These are phyloP conservation scores for Chydorus sphaericus DNA, from an alignment of 2,888 invertebrate species.

Conservation along the genomic window DNA sequence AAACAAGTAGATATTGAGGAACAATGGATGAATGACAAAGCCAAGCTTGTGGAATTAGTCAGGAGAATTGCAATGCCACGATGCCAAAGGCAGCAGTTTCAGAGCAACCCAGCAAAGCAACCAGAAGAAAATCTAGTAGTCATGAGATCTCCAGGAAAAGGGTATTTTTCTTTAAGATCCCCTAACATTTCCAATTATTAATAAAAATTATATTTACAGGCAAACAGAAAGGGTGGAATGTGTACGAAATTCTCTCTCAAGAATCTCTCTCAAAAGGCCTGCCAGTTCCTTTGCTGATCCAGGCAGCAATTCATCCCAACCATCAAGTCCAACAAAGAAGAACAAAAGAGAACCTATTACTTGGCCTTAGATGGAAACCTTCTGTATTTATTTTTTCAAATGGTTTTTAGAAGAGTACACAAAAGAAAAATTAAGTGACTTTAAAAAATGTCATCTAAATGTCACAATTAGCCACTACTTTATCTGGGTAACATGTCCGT, in stretches of 20 bases:
- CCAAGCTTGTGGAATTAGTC: neutral
- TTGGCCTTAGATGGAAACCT: neutral
- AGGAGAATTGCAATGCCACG: conserved; percentile 2
- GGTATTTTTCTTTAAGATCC: neutral
- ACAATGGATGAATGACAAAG: neutral
- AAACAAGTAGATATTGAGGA: neutral
- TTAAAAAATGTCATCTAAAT: neutral
- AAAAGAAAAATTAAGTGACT: neutral
- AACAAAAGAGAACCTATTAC: neutral
- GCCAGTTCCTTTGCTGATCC: too few species aligned
- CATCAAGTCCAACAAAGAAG: neutral
- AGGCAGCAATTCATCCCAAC: too few species aligned
- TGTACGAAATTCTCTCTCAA: neutral
- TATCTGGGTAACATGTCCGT: neutral
- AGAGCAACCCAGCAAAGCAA: neutral
- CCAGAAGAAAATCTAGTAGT: neutral
- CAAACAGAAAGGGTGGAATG: too few species aligned
- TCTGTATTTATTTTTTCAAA: neutral
- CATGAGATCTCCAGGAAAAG: neutral
- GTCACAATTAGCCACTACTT: neutral
- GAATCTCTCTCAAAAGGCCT: too few species aligned
- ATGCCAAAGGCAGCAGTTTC: neutral
- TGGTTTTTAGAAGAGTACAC: too few species aligned
- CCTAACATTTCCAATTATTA: too few species aligned
- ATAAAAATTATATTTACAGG: too few species aligned